These are phyloP conservation scores for Montipora cactus DNA, from an alignment of 64 coral and sea anemone species.

Conservation along the genomic window DNA sequence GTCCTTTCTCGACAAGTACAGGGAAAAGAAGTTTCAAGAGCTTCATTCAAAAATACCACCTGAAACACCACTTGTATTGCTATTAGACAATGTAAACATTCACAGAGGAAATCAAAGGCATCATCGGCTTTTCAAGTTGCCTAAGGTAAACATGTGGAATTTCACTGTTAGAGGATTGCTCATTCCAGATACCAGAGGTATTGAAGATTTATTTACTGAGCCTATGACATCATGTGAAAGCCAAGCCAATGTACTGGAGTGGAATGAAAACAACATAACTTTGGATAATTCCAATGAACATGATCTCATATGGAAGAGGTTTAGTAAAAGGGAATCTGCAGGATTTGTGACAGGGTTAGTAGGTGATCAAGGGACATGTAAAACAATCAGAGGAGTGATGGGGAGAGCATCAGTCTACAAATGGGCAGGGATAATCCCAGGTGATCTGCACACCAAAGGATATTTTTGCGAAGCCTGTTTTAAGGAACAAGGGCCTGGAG, in stretches of 20 bases:
- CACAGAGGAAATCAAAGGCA: constrained; percentile 40
- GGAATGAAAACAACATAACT: background rate
- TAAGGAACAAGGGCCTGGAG: too few species aligned
- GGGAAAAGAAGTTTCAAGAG: background rate
- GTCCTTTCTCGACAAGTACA: constrained; percentile 14
- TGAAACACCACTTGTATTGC: constrained; percentile 24
- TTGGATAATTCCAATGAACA: constrained; percentile 30
- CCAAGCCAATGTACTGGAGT: constrained; percentile 31
- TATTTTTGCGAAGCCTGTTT: too few species aligned
- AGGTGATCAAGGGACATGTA: constrained; percentile 7
- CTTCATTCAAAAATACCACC: background rate
- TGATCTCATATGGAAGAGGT: constrained; percentile 3
- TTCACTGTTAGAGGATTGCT: constrained; percentile 53
- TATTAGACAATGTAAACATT: constrained; percentile 59
- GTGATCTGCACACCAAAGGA: too few species aligned
- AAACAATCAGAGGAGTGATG: constrained; percentile 26
- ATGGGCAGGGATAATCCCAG: constrained; percentile 8
- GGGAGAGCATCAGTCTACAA: background rate
- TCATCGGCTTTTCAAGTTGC: constrained; percentile 26
- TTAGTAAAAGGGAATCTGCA: background rate
- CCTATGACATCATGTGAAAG: constrained; percentile 15
- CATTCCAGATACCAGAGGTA: constrained; percentile 2
- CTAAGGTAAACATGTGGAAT: constrained; percentile 34
- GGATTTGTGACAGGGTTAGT: background rate
- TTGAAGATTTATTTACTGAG: constrained; percentile 14